These are phyloP conservation scores for Nomada flava DNA, from an alignment of 2,888 invertebrate genomes.

Conservation along the genomic window DNA sequence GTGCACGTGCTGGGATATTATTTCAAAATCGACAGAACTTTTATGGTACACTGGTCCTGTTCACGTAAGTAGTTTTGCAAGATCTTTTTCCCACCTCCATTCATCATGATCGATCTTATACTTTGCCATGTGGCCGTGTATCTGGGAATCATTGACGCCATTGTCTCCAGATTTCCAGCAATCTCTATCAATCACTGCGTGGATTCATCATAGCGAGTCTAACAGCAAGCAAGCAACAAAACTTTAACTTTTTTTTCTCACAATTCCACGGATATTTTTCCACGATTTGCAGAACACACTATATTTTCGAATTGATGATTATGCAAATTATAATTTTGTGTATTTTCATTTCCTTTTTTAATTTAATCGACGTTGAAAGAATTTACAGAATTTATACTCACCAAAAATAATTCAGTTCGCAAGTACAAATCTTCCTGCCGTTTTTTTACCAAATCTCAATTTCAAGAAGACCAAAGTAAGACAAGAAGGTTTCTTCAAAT, in stretches of 20 bases:
- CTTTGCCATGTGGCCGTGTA: conserved; percentile 39
- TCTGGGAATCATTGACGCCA: conserved; percentile 78
- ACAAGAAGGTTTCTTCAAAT: too few species aligned
- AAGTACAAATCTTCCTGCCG: too few species aligned
- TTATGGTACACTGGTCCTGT: conserved; percentile 29
- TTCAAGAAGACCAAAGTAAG: too few species aligned
- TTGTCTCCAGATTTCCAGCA: conserved; percentile 74
- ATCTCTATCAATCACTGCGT: conserved; percentile 72
- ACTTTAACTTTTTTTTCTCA: conserved; percentile 36
- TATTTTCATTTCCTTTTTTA: too few species aligned
- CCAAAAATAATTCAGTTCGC: too few species aligned
- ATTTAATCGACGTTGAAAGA: too few species aligned
- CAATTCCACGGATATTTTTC: neutral
- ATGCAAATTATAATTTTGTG: too few species aligned
- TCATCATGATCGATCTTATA: conserved; percentile 73
- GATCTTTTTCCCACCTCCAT: conserved; percentile 66
- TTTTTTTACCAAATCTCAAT: too few species aligned
- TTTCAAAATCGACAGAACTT: neutral
- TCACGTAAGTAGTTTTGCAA: conserved; percentile 51
- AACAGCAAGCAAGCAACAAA: conserved; percentile 34
- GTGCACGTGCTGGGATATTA: neutral
- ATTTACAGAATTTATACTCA: too few species aligned
- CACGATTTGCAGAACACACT: too few species aligned
- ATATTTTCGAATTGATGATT: too few species aligned
- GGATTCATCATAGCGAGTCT: conserved; percentile 58